These are phyloP conservation scores for Tanytarsus gracilentus DNA, from an alignment of 2,888 invertebrate species.

Conservation along the genomic window DNA sequence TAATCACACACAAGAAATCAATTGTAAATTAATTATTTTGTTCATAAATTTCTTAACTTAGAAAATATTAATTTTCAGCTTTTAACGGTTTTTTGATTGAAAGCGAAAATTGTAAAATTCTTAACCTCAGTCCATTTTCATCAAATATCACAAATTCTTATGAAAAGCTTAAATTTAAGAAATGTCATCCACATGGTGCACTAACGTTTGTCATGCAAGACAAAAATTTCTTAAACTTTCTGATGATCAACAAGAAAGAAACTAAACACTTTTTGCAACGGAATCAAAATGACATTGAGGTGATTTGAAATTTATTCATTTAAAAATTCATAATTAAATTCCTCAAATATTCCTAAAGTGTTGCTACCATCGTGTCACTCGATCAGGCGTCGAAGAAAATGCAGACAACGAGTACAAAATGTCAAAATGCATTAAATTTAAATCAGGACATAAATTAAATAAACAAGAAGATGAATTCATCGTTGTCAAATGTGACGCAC, in stretches of 20 bases:
- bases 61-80: constrained; percentile 24
- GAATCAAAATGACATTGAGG: constrained; percentile 32
- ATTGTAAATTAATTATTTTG: too few species aligned
- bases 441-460: background rate
- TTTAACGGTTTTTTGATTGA: constrained; percentile 42
- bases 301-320: background rate
- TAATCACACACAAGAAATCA: too few species aligned
- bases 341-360: constrained; percentile 33
- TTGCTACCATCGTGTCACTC: constrained; percentile 37
- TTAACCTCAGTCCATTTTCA: constrained; percentile 52
- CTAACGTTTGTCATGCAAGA: constrained; percentile 37
- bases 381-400: constrained; percentile 34
- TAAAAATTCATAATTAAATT: background rate
- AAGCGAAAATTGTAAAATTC: constrained; percentile 55
- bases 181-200: constrained; percentile 43
- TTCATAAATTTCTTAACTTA: too few species aligned
- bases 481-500: constrained; percentile 45
- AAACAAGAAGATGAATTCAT: constrained; percentile 43
- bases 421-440: background rate
- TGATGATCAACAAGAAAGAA: constrained; percentile 34
- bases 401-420: constrained; percentile 35
- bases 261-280: background rate
- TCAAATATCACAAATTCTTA: constrained; percentile 47
- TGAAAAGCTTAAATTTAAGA: constrained; percentile 46
- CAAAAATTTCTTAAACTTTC: too few species aligned